phyloP scores from a whole-genome alignment of 2,888 invertebrate species.

The Lycocerus yunnanus region DNA sequence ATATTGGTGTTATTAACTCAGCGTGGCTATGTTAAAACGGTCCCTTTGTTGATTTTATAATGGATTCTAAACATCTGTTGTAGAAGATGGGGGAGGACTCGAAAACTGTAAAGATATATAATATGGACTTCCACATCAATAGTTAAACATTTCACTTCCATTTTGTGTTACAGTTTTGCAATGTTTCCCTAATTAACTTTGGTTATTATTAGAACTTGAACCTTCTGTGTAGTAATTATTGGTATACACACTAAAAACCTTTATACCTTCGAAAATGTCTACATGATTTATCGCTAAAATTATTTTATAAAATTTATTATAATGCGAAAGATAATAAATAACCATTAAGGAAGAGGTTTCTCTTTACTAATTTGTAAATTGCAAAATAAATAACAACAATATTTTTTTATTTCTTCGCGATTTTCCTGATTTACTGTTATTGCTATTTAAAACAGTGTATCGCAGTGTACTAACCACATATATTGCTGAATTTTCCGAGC shows the following conservation, averaged over 20 bases:
- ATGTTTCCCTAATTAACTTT: constrained; percentile 14
- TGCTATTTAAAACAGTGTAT: neutral
- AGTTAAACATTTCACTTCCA: constrained; percentile 18
- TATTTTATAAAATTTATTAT: neutral
- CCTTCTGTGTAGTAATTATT: constrained; percentile 3
- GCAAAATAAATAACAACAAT: neutral
- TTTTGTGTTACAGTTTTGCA: constrained; percentile 14
- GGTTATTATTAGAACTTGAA: constrained; percentile 9
- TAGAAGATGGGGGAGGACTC: constrained; percentile 6
- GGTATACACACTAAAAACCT: neutral
- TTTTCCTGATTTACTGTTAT: neutral
- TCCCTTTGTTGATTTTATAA: constrained; percentile 31
- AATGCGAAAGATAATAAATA: neutral
- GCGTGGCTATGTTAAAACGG: constrained; percentile 21
- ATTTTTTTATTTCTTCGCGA: neutral
- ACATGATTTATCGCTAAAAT: neutral
- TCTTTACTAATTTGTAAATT: neutral
- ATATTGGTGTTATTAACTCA: constrained; percentile 26
- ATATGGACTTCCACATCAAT: constrained; percentile 15
- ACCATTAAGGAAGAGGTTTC: neutral
- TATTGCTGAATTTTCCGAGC: neutral
- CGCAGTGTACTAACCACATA: neutral
- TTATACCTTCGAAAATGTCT: constrained; percentile 2
- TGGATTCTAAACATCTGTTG: constrained; percentile 30
- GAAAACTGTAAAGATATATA: constrained; percentile 19